Conservation (phyloP, 1,140 invertebrate genomes). For the Tenebrio molitor region DNA sequence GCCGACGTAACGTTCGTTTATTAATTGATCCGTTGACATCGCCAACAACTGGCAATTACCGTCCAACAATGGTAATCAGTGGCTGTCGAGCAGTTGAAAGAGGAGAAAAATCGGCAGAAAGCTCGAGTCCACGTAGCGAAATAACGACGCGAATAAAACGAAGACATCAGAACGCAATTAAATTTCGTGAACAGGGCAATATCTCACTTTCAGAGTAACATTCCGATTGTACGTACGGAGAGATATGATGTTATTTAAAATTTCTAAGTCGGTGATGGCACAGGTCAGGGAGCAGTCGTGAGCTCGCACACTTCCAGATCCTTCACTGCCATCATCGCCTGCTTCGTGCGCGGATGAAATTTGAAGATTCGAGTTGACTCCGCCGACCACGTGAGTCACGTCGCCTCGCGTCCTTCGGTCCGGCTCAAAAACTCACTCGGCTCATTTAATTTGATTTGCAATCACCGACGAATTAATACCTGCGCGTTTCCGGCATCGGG, state of each 20-base stretch:
- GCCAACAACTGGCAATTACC: not conserved
- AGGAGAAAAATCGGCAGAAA: too few relatives aligned
- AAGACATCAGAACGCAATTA: conserved; percentile 20
- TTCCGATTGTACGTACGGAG: not conserved
- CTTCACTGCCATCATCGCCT: not conserved
- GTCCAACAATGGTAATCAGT: not conserved
- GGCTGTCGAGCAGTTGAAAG: not conserved
- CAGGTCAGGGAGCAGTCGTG: conserved; percentile 28
- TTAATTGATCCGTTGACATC: not conserved
- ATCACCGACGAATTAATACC: not conserved
- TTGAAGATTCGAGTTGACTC: too few relatives aligned
- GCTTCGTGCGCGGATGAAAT: too few relatives aligned
- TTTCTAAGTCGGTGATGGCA: conserved; percentile 23
- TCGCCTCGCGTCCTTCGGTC: too few relatives aligned
- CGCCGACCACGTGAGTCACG: too few relatives aligned
- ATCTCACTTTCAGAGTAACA: conserved; percentile 11
- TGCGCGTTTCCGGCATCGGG: not conserved
- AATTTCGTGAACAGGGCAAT: not conserved
- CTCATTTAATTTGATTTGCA: conserved; percentile 16
- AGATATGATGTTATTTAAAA: conserved; percentile 26
- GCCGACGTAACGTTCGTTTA: not conserved
- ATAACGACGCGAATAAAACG: not conserved
- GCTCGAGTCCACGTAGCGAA: not conserved
- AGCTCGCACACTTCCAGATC: conserved; percentile 7
- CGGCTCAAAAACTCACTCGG: not conserved